These are phyloP conservation scores for Rapana venosa DNA, from an alignment of 2,888 invertebrate species.

Conservation along the genomic window DNA sequence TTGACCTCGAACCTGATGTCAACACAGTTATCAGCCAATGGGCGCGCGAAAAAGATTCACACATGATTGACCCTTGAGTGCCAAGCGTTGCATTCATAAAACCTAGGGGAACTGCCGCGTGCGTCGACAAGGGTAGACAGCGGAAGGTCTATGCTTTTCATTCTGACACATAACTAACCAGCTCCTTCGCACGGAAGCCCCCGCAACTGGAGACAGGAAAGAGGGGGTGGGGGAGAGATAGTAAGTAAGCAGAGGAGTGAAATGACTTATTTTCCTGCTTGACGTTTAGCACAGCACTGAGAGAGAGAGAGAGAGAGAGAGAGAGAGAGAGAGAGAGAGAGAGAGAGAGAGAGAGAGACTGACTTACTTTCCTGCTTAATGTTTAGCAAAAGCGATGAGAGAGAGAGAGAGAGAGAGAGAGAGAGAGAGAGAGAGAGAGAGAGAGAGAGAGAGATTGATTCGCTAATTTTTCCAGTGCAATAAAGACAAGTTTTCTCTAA, in stretches of 20 bases:
- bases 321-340: conserved; percentile 7
- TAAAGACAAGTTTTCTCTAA: too few relatives aligned
- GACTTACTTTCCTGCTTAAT: too few relatives aligned
- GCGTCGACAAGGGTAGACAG: conserved; percentile 11
- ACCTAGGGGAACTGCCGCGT: conserved; percentile 22
- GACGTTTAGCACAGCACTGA: not conserved
- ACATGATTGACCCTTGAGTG: conserved; percentile 37
- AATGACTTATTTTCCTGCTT: too few relatives aligned
- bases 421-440: conserved; percentile 3
- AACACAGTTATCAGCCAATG: conserved; percentile 34
- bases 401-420: conserved; percentile 9
- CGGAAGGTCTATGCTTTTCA: not conserved
- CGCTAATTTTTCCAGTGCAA: too few relatives aligned
- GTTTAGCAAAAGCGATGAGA: not conserved
- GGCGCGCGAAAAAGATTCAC: conserved; percentile 30
- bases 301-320: not conserved
- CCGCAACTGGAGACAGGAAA: not conserved
- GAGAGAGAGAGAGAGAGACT: not conserved
- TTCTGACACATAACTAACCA: not conserved
- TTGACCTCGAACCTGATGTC: conserved; percentile 37
- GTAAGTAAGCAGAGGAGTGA: too few relatives aligned
- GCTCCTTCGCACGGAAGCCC: too few relatives aligned
- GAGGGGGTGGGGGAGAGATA: not conserved
- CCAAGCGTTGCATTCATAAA: conserved; percentile 42
- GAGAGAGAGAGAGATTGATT: not conserved